Evolutionary conservation across 1,140 invertebrate genomes (phyloP), one percentile per base, ranked within the genome.

Genomic region (Oscheius sp.): DNA sequence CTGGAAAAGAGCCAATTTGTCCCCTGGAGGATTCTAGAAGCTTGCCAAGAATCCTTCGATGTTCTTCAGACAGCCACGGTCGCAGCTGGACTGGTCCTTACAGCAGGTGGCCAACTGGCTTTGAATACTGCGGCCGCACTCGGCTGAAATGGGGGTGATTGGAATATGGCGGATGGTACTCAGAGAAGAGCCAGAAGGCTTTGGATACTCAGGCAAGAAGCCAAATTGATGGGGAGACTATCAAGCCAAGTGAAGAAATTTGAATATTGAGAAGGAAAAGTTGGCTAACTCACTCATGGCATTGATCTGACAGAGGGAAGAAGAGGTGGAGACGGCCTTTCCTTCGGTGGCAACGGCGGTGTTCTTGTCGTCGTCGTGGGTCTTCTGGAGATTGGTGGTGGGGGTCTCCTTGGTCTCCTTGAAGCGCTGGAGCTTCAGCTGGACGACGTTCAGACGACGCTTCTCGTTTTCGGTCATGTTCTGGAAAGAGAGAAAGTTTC

Each of bases 381-480:
- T 55, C 35, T 68, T 55, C 28, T 49, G 52, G 23, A 55, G 32
- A 15, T 49, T 35, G 31, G 23, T 49, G 28, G 49, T 68, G 49
- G 45, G 35, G 20, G 67, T 59, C 34, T 23, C n/a, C 38, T 68
- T 68, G 20, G 67, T 59, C 34, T 23, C n/a, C 38, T 68, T 68
- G 55, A 7, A 32, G 49, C 64, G 46, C 28, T 67, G 55, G 38
- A 75, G 74, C 34, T 71, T 52, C 28, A 61, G 34, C 62, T 71
- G 62, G 46, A 72, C 45, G 10, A 66, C 55, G 15, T 73, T 61
- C 32, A 63, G 72, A n/a, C 62, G 42, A 26, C 55, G 38, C 34
- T 49, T 58, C 20, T 75, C 74, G n/a, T 35, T 45, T 45, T 71
- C 68, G 15, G 32, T 59, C 74, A 75, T 75, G 38, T 46, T 45